Conservation (phyloP, 1,140 invertebrate species). For the Panonychus citri region DNA sequence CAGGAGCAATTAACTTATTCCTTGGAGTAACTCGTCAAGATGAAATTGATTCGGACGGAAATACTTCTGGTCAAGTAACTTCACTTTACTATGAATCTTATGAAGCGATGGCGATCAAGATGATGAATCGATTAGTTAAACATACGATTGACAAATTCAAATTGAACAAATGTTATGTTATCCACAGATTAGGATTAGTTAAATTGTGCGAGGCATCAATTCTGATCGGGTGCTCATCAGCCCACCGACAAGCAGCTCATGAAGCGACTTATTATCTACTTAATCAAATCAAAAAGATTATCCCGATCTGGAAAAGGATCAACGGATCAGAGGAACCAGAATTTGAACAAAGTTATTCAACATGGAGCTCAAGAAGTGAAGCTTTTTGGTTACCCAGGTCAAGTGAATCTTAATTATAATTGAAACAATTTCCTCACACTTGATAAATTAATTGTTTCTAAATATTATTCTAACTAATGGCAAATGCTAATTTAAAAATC, state of each 20-base stretch:
- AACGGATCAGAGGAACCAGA: neutral
- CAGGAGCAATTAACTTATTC: slow-evolving; percentile 69
- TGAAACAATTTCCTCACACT: neutral
- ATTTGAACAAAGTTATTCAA: neutral
- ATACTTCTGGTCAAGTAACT: slow-evolving; percentile 24
- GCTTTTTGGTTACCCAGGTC: slow-evolving; percentile 5
- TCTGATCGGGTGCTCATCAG: slow-evolving; percentile 64
- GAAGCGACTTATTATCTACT: slow-evolving; percentile 61
- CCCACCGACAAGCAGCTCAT: slow-evolving; percentile 56
- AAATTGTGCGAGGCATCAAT: slow-evolving; percentile 67
- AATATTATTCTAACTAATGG: no score
- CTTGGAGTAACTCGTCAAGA: slow-evolving; percentile 73
- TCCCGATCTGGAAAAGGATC: slow-evolving; percentile 90
- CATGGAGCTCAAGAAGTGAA: slow-evolving; percentile 8
- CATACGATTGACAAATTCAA: slow-evolving; percentile 33
- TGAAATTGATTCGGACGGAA: slow-evolving; percentile 27
- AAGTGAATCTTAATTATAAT: neutral
- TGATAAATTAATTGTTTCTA: no score
- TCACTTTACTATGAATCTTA: slow-evolving; percentile 78
- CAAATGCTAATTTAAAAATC: no score
- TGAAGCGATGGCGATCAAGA: slow-evolving; percentile 58
- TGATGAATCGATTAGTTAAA: slow-evolving; percentile 51
- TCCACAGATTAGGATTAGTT: slow-evolving; percentile 60
- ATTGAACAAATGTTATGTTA: slow-evolving; percentile 27
- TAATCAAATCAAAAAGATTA: slow-evolving; percentile 53